phyloP scores from a whole-genome alignment of 2,888 invertebrate species.

The Melieria crassipennis region DNA sequence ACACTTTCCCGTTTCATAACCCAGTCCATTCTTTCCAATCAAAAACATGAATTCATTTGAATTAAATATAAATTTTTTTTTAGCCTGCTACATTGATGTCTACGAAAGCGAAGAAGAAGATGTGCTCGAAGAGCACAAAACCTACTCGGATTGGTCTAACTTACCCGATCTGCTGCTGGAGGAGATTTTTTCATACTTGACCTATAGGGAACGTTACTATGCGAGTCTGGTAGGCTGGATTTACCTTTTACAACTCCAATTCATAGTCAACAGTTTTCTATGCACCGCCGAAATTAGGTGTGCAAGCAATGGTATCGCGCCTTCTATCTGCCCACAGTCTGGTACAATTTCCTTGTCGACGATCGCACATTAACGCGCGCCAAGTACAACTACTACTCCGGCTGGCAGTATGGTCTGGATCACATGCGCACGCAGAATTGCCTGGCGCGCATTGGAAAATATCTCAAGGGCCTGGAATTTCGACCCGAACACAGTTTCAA shows the following conservation, averaged over 20 bases:
- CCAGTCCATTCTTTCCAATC: no score
- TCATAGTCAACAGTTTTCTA: not conserved
- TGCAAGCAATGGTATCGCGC: conserved; percentile 72
- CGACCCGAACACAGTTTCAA: conserved; percentile 81
- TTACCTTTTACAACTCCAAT: no score
- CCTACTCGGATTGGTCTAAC: conserved; percentile 71
- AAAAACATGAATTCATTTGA: no score
- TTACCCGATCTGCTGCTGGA: conserved; percentile 80
- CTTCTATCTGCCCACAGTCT: conserved; percentile 79
- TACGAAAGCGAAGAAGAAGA: conserved; percentile 62
- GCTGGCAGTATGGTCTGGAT: conserved; percentile 79
- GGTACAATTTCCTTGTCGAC: conserved; percentile 77
- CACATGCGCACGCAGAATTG: conserved; percentile 78
- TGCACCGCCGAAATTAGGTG: conserved; percentile 49
- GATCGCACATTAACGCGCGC: conserved; percentile 79
- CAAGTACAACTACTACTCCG: conserved; percentile 82
- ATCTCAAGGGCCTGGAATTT: conserved; percentile 75
- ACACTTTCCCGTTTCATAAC: no score
- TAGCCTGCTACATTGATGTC: conserved; percentile 69
- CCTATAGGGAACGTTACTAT: conserved; percentile 76
- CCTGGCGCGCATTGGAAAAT: conserved; percentile 73
- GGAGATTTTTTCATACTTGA: conserved; percentile 75
- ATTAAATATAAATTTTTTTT: not conserved
- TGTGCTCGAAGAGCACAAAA: conserved; percentile 61
- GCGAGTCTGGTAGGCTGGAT: conserved; percentile 74